Base-by-base conservation (phyloP, 2,888 invertebrate genomes). In the Calephelis perditalis region DNA sequence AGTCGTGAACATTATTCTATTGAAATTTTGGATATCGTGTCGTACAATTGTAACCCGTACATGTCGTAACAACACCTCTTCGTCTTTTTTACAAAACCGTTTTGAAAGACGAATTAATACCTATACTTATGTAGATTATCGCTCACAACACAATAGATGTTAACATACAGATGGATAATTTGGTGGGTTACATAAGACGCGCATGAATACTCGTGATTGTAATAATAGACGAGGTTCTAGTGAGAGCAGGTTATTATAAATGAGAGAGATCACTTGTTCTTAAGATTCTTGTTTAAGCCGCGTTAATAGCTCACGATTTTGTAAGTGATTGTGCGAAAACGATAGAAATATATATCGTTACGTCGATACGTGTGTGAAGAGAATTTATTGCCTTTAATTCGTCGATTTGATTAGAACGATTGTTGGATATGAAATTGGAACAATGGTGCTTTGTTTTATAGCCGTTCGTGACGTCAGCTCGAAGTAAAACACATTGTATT, bases 111-210 rank as follows among this genome's bases (percentile, higher is more conserved):
- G 84, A 81, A 86, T 89, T 88, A 89, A 89, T 89, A 86, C 86
- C 86, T 86, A 86, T 88, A 89, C 87, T 89, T 89, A 88, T 86
- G 86, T 86, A 88, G 86, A 89, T 88, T 86, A 86, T 79, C 76
- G 81, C 68, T 77, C 73, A 75, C 70, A 73, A 76, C 78, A 89
- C 89, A 89, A 89, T 88, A 75, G 86, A 81, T 73, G 81, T 81
- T 84, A 84, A 84, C 82, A 81, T 81, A 82, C 81, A 70, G 78
- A 71, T 76, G 79, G 77, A 85, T 86, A 86, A 87, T 89, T 88
- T 82, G 72, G 76, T 78, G 63, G 66, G 76, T 87, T 87, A 86
- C 82, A 80, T 84, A 84, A 86, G 73, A 77, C 77, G 76, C 78
- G 83, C 79, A 75, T 81, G 78, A 78, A 78, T 78, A 74, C 77